phyloP scores from a whole-genome alignment of 2,113 vertebrate species.

The Xiphophorus maculatus region DNA sequence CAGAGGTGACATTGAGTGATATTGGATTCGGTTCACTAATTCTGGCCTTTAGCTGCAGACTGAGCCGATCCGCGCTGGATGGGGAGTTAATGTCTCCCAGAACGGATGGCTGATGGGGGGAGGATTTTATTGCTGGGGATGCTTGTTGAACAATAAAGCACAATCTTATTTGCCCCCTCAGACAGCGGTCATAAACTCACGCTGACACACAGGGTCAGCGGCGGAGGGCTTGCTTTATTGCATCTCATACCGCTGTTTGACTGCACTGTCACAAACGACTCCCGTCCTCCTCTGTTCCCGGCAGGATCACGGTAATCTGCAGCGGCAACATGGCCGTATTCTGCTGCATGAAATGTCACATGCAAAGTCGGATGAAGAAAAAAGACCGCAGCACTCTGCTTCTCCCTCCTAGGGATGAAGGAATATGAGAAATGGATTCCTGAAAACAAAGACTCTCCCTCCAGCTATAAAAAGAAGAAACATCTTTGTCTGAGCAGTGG shows the following conservation, averaged over 20 bases:
- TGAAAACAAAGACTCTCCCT: conserved; percentile 21
- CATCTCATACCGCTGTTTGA: conserved; percentile 30
- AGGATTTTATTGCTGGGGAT: conserved; percentile 64
- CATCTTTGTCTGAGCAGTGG: conserved; percentile 19
- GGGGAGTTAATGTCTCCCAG: conserved; percentile 61
- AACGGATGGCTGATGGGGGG: conserved; percentile 38
- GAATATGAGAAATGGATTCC: conserved; percentile 15
- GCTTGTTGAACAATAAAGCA: conserved; percentile 77
- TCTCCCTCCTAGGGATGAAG: conserved; percentile 28
- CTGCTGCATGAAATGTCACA: conserved; percentile 66
- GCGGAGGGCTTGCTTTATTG: conserved; percentile 57
- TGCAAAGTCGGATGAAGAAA: conserved; percentile 19
- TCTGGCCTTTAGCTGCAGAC: conserved; percentile 67
- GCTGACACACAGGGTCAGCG: conserved; percentile 61
- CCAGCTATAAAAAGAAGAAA: conserved; percentile 14
- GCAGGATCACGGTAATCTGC: conserved; percentile 54
- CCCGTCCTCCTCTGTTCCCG: conserved; percentile 40
- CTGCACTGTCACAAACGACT: conserved; percentile 23
- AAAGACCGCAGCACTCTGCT: neutral
- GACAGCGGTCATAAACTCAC: conserved; percentile 70
- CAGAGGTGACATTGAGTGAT: conserved; percentile 54
- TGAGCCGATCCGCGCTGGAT: conserved; percentile 53
- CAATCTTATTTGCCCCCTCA: conserved; percentile 69
- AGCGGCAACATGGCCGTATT: conserved; percentile 50
- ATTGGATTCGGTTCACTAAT: conserved; percentile 64